Evolutionary conservation across 2,797 vertebrate species (phyloP), one percentile per base, ranked within the genome.

Genomic region (Lacerta bilineata): DNA sequence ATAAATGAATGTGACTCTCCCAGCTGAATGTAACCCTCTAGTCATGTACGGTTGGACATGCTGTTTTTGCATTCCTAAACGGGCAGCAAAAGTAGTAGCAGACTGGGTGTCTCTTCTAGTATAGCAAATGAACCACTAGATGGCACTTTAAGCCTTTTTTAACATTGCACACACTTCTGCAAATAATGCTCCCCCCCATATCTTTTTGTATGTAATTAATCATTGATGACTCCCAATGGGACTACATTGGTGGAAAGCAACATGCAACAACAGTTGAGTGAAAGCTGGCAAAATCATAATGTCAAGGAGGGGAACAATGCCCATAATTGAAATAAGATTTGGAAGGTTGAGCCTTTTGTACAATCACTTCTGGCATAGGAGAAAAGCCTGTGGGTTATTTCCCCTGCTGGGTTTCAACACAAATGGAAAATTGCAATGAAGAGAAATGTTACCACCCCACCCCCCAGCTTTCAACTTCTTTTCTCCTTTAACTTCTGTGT

Each of bases 341-440:
- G 95, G 95, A 93, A 95, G 95, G 94, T 83, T 95, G 87, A 79
- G 90, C 87, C 79, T 92, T 96, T 96, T 96, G 94, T 95, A 95
- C 95, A 96, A 96, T 96, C 91, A 85, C 91, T 95, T 87, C 92
- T 96, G 96, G 96, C 95, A 86, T 92, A 88, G 61, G 43, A 95
- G 91, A 93, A 91, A 94, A 93, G 94, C 95, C 95, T 96, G 93
- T 90, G 93, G 95, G 94, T 94, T 95, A 94, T 92, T 94, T 94
- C 96, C 96, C 96, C 95, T 93, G 95, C 95, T 95, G 95, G 1
- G 95, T 94, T 96, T 95, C 95, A 95, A 96, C 94, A 96, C 96
- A 96, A 96, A 95, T 95, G 96, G 96, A 97, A 96, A 96, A 96
- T 91, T 88, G 89, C 94, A 95, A 95, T 66, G 89, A 95, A 94